Base-by-base conservation (phyloP, 2,888 invertebrate species). In the Pachydiplax longipennis region DNA sequence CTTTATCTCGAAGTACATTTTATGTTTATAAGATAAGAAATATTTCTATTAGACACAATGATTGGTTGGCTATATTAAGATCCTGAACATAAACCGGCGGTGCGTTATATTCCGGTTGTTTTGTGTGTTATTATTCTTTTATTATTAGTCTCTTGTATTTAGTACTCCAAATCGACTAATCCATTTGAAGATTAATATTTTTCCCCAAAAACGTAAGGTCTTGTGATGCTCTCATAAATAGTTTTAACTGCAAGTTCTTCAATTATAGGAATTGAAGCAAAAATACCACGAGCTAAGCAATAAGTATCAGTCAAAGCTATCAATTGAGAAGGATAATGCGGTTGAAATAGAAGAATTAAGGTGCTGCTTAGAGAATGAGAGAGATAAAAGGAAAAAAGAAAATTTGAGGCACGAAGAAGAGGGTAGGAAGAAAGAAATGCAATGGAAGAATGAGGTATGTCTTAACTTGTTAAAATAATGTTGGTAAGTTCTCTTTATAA, bases 401-500 rank as follows among this genome's bases (percentile, higher is more conserved):
- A 53, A 31, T 4, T 53, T 25, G 53, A 83, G 53, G 82, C 31
- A 53, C 12, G 82, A 83, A 15, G 82, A 83, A 53, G 82, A 83
- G 15, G 8, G 25, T 1, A 83, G 53, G 53, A 48, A 6, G 6
- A 12, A 31, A 15, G 53, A 83, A 25, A 83, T 53, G 15, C 31
- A 25, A 8, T 83, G 82, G 82, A 83, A 83, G n/a, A 5, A 83
- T 53, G 82, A 83, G 53, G 82, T 83, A 53, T 83, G 53, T 25
- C 15, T 80, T 31, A 31, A 25, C 4, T 25, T 25, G 0, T 25
- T 73, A 12, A 22, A 73, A 73, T 25, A n/a, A 31, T 73, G 8
- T 73, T 31, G 8, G 22, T 73, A n/a, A 25, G 8, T 25, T 25
- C 25, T 4, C 37, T 4, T 44, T 44, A 6, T 40, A 40, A 5